Base-by-base conservation (phyloP, 1,140 invertebrate species). In the Drosophila takahashii region DNA sequence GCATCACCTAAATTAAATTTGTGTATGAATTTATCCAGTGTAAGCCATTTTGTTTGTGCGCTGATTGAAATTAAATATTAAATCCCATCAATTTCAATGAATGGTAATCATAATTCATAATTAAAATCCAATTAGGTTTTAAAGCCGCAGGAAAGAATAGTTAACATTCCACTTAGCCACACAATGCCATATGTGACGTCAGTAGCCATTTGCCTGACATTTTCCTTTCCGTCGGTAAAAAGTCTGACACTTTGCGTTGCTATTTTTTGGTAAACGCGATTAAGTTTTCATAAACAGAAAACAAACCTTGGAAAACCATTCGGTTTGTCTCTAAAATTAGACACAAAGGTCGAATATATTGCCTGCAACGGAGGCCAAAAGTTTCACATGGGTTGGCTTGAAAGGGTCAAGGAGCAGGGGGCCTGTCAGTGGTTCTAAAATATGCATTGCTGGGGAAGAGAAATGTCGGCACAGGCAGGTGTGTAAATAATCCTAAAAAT, bases 251-350 rank as follows among this genome's bases (percentile, higher is more conserved):
- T 41, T 32, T 66, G 22, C 32, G 13, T 41, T 65, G 32, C 18
- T 29, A 32, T 5, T 22, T 39, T 65, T 39, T 13, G 27, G 34
- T 18, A 27, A 65, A 8, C 16, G n/a, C 44, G 64, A 66, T 66
- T 65, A 66, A 66, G 34, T 66, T 66, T 66, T 66, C 64, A 66
- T 66, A 65, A 50, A 26, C 64, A 37, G 18, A 29, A 39, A 48
- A 32, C 10, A n/a, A 18, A 34, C 60, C 64, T 65, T 51, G 42
- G n/a, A 34, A 62, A 50, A 39, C 59, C 60, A 47, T 50, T 50
- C 16, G 26, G n/a, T 16, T 7, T 50, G 62, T n/a, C 26, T 41
- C 59, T 41, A 65, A 65, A 66, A 66, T 65, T 66, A 66, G 64
- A 45, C 15, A 34, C 44, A 65, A 50, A 66, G 42, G 64, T 64